These are phyloP conservation scores for Leuciscus idus DNA, from an alignment of 2,113 vertebrate genomes.

Conservation along the genomic window DNA sequence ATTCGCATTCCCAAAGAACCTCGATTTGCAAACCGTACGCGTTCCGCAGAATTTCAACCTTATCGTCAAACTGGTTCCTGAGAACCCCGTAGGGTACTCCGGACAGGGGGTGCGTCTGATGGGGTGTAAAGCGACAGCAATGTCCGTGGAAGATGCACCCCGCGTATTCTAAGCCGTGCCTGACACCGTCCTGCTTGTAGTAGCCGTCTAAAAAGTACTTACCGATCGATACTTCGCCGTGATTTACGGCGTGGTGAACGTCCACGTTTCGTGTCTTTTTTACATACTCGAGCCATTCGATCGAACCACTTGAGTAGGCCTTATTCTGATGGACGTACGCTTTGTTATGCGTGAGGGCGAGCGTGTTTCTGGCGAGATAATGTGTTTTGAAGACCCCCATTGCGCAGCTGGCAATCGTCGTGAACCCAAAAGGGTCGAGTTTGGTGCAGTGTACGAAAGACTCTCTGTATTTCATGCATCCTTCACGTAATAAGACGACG, in stretches of 20 bases:
- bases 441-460: too few relatives aligned
- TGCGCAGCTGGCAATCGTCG: too few relatives aligned
- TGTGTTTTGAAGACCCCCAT: background rate
- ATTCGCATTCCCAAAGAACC: background rate
- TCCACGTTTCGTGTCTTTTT: too few relatives aligned
- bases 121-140: background rate
- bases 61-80: background rate
- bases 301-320: background rate
- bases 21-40: background rate
- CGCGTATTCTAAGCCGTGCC: background rate
- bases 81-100: background rate
- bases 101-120: rapidly evolving
- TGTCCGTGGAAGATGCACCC: background rate
- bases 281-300: background rate
- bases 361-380: background rate
- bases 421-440: too few relatives aligned
- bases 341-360: background rate
- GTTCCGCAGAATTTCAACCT: background rate
- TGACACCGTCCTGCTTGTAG: too few relatives aligned
- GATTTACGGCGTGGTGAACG: too few relatives aligned
- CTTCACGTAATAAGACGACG: too few relatives aligned
- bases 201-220: too few relatives aligned
- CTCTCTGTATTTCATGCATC: too few relatives aligned
- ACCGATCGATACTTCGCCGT: too few relatives aligned
- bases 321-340: background rate